Base-by-base conservation (phyloP, 2,113 vertebrate species). In the Elgaria multicarinata region DNA sequence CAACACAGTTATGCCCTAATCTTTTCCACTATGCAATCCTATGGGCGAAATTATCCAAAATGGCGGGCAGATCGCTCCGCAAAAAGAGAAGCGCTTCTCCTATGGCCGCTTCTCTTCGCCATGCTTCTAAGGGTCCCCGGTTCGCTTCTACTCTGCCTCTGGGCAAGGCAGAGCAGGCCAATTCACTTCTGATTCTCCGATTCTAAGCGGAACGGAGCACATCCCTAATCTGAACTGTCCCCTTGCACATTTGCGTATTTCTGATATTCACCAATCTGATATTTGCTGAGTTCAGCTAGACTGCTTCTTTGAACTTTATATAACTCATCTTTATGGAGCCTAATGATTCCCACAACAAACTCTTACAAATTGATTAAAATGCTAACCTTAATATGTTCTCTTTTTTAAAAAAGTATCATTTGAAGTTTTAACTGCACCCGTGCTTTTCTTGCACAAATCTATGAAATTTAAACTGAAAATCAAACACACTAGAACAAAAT, bases 341-440 rank as follows among this genome's bases (percentile, higher is more conserved):
- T 90, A 80, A 36, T 42, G 1, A 26, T 1, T 53, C 28, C 87
- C 88, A 90, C 93, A 94, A 89, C 18, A 91, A 95, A 93, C 76
- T 90, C 93, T 94, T 87, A 6, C 84, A 87, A 93, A 96, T 93
- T 93, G 93, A 96, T 95, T 93, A 90, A 87, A 93, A 89, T n/a
- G 53, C 84, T 84, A 92, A 93, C 86, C 90, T 92, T 72, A 90
- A 90, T 85, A 36, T 94, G 76, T 62, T 69, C n/a, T n/a, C n/a
- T 69, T 44, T 93, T 90, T 92, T 83, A 39, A 50, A 92, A 91
- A 14, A 64, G 62, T 96, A 86, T 76, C 84, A 91, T 91, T 89
- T 20, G 0, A 86, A 89, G 90, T 66, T 71, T 91, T n/a, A 94
- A 94, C 94, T 94, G 85, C 93, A 92, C 74, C 24, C 84, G 58